Conservation (phyloP, 2,888 invertebrate species). For the Eupithecia subumbrata region DNA sequence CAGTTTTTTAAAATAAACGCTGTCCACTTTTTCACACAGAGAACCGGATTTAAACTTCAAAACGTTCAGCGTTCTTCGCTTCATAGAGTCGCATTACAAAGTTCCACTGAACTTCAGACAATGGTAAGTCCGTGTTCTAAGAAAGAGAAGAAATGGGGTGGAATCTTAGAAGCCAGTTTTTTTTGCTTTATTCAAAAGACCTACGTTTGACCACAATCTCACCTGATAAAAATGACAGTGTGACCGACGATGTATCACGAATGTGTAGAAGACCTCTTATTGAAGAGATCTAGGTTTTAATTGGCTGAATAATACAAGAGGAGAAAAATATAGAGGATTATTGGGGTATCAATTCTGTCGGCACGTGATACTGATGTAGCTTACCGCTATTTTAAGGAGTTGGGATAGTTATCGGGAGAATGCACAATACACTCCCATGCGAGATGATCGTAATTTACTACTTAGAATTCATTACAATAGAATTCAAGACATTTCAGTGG, state of each 20-base stretch:
- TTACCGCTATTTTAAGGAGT: too few relatives aligned
- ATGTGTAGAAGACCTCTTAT: too few relatives aligned
- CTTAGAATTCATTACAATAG: not conserved
- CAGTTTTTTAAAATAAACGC: not conserved
- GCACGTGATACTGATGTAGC: not conserved
- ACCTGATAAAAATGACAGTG: not conserved
- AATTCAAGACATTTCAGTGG: not conserved
- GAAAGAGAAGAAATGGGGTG: constrained; percentile 16
- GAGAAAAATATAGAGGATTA: too few relatives aligned
- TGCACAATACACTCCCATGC: too few relatives aligned
- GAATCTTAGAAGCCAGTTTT: not conserved
- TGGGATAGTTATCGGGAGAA: too few relatives aligned
- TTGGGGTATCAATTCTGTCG: too few relatives aligned
- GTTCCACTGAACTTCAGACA: constrained; percentile 8
- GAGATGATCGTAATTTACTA: not conserved
- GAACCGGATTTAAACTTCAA: not conserved
- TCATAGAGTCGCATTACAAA: constrained; percentile 6
- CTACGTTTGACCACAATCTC: not conserved
- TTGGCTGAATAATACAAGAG: too few relatives aligned
- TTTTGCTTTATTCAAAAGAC: not conserved
- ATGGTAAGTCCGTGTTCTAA: constrained; percentile 2
- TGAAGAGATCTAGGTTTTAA: not conserved
- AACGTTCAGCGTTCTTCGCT: not conserved
- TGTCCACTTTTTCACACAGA: not conserved
- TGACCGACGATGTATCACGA: not conserved